phyloP scores from a whole-genome alignment of 2,797 vertebrate genomes.

The Pogoniulus pusillus region DNA sequence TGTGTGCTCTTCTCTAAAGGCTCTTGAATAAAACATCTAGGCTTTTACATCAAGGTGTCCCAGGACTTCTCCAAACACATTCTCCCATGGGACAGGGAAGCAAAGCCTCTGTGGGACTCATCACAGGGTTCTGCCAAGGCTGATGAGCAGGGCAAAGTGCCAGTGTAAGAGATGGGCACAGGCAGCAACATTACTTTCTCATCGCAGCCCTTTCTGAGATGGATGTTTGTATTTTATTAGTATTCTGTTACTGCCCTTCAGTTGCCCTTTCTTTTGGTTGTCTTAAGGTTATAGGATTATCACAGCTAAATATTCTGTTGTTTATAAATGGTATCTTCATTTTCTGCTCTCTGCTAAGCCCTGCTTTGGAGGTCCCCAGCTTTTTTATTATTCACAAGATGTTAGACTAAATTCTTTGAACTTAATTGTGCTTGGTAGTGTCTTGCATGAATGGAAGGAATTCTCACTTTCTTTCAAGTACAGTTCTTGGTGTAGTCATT shows the following conservation, averaged over 20 bases:
- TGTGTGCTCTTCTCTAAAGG: neutral
- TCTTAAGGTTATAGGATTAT: neutral
- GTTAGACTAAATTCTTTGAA: neutral
- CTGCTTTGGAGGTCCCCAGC: neutral
- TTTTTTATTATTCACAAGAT: slow-evolving; percentile 23
- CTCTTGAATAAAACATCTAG: slow-evolving; percentile 49
- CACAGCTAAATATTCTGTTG: neutral
- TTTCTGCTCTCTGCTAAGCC: neutral
- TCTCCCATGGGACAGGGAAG: neutral
- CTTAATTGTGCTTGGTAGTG: neutral
- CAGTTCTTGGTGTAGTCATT: neutral
- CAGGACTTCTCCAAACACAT: neutral
- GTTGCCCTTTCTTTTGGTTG: neutral
- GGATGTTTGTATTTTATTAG: neutral
- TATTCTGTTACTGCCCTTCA: slow-evolving; percentile 3
- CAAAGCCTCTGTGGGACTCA: neutral
- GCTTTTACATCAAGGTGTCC: neutral
- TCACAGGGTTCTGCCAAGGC: fast-evolving
- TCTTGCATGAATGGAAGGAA: neutral
- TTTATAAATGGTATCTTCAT: neutral
- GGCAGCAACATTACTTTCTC: neutral
- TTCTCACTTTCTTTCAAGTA: neutral
- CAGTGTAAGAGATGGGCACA: neutral
- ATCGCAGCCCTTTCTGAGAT: neutral
- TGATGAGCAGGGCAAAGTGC: neutral